Base-by-base conservation (phyloP, 2,113 vertebrate genomes). In the Rhinopomastus cyanomelas region DNA sequence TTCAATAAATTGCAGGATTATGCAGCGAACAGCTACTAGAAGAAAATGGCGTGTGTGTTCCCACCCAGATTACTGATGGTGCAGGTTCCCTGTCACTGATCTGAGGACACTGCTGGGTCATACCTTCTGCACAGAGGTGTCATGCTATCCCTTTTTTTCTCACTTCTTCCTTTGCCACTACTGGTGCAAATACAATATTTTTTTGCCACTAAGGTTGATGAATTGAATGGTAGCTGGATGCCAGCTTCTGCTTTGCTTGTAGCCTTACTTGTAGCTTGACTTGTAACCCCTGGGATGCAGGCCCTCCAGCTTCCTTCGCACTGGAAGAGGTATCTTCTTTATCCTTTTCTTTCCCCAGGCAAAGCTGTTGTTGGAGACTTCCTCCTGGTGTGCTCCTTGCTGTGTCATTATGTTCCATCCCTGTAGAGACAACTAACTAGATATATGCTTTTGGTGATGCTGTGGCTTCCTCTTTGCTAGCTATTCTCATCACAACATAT, bases 1-100 rank as follows among this genome's bases (percentile, higher is more conserved):
- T 72, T 25, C 73, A 62, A 53, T 87, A 92, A 77, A 82, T 30
- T 77, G 25, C 34, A 76, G 51, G 42, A 62, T 82, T 92, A 92
- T 44, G n/a, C 1, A 4, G 16, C 42, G 37, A 76, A 11, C 59
- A 75, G 51, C 51, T 89, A 12, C 82, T 66, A 68, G 30, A 25
- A 74, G 26, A 75, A 42, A 11, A 73, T 36, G 68, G 25, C 9
- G 0, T 88, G 72, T 64, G 37, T 0, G 0, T 42, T 90, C 55
- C 53, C 90, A 71, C 32, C 62, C 32, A 64, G 53, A 69, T 90
- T 86, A 60, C 17, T 74, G 16, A 46, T 0, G 1, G 15, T 71
- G 34, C n/a, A 71, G 37, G 78, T 84, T 84, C 30, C 30, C 16
- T 72, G 29, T 53, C 53, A 32, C 36, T 74, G 65, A 37, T 29